A percentile compares a stretch with the other conserved stretches of the same genome.
These are phyloP conservation scores for Corythaeola cristata DNA, from an alignment of 2,113 vertebrate species.

Conservation along the genomic window DNA sequence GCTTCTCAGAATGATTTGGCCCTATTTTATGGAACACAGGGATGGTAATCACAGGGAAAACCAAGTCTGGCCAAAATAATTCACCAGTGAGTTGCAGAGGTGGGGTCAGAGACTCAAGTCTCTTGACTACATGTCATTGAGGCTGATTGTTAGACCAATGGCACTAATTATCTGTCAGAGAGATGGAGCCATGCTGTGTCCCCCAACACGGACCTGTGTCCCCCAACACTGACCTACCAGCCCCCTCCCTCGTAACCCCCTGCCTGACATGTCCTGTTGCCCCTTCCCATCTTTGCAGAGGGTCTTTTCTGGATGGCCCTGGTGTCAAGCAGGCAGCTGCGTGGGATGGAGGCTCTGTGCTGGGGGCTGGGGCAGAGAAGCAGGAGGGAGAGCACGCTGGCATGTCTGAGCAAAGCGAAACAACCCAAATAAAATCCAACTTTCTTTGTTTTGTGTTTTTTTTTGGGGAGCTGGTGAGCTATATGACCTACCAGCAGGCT, in stretches of 20 bases:
- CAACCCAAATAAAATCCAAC: not conserved
- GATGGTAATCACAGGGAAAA: not conserved
- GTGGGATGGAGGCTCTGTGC: not conserved
- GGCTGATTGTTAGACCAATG: not conserved
- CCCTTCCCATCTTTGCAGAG: not conserved
- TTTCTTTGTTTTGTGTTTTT: not conserved
- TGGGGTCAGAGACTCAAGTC: not conserved
- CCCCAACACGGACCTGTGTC: not conserved
- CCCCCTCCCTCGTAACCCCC: not conserved
- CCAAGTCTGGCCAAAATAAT: not conserved
- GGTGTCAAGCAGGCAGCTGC: not conserved
- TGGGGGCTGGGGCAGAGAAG: not conserved
- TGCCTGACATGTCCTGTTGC: not conserved
- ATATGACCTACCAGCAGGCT: not conserved
- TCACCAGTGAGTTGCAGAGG: not conserved
- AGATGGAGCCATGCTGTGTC: not conserved
- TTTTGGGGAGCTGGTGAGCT: not conserved
- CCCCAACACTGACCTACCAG: not conserved
- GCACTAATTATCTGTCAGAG: not conserved
- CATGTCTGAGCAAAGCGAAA: not conserved
- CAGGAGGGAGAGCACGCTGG: not conserved
- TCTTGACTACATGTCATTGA: not conserved
- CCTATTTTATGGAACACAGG: not conserved
- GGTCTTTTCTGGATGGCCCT: constrained; percentile 20
- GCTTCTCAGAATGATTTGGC: not conserved